Evolutionary conservation across 2,797 vertebrate species (phyloP).

Genomic region (Tarsius wallacei): DNA sequence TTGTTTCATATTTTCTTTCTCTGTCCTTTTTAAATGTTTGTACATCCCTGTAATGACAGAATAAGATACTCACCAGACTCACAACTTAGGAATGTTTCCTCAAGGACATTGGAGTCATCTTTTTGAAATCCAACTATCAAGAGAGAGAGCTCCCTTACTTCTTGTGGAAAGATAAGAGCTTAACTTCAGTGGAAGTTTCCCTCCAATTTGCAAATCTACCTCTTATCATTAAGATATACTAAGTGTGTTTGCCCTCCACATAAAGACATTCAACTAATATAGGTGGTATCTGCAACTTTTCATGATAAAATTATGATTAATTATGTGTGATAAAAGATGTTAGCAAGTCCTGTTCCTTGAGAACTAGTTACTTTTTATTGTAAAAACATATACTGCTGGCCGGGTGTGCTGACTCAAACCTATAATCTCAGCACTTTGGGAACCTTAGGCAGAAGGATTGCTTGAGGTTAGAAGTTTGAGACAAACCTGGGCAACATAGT

Average conservation of each 20-base stretch:
- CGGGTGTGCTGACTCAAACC: too few species aligned
- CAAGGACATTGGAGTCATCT: background rate
- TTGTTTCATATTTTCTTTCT: constrained; percentile 29
- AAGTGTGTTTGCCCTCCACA: background rate
- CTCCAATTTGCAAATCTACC: constrained; percentile 46
- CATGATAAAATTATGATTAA: background rate
- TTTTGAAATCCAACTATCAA: constrained; percentile 12
- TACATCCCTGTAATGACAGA: background rate
- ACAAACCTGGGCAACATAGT: too few species aligned
- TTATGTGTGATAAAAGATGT: background rate
- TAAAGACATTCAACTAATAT: background rate
- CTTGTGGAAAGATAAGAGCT: background rate
- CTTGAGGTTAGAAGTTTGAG: too few species aligned
- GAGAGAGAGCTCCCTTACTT: background rate
- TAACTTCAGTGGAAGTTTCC: background rate
- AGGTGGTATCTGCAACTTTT: background rate
- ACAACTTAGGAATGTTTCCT: background rate
- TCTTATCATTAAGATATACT: background rate
- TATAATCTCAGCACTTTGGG: too few species aligned
- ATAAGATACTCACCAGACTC: background rate
- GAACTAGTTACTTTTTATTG: background rate
- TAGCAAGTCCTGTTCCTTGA: background rate
- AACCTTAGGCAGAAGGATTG: too few species aligned
- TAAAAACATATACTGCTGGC: background rate
- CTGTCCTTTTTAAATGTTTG: background rate